Evolutionary conservation across 2,797 vertebrate species (phyloP), one percentile per base, ranked within the genome.

Genomic region (Megalops cyprinoides): DNA sequence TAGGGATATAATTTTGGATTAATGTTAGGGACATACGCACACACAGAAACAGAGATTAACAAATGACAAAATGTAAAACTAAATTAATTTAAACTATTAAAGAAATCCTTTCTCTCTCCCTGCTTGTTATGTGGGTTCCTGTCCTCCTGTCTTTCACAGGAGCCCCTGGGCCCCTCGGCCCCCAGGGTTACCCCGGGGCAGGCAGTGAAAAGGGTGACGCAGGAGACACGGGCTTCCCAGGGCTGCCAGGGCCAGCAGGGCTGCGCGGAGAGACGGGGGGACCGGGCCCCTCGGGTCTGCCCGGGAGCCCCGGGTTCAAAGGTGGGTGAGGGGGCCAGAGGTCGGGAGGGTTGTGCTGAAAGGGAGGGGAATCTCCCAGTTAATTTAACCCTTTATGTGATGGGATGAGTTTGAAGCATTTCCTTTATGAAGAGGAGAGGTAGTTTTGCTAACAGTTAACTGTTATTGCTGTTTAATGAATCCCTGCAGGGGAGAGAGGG

Each of bases 191-290:
- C n/a, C n/a, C n/a, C n/a, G n/a, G n/a, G n/a, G n/a, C 96, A 81
- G 95, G 95, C 76, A 96, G 94, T 55, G 87, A 93, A 81, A 97
- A 97, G 87, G 97, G 97, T 28, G 95, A 99, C 85, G 90, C 94
- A 42, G 98, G 97, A 62, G 90, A 89, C 46, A 0, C 93, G 15
- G 97, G 98, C 48, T 84, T 94, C 15, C 93, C 96, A 0, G 97
- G 96, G 56, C 90, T 91, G 83, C 88, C 92, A 37, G 98, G 97
- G 51, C 87, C 88, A 77, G 89, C 81, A 15, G 97, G 97, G 12
- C 20, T 31, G n/a, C 96, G 95, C 79, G 97, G 98, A 34, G 93
- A 96, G 0, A 0, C 90, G 62, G 97, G 96, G 78, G 8, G 12
- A 34, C 34, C 90, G 18, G 97, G 96, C 80, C 81, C 87, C 1